phyloP scores from a whole-genome alignment of 1,140 invertebrate genomes.

The Tetraneura akinire region DNA sequence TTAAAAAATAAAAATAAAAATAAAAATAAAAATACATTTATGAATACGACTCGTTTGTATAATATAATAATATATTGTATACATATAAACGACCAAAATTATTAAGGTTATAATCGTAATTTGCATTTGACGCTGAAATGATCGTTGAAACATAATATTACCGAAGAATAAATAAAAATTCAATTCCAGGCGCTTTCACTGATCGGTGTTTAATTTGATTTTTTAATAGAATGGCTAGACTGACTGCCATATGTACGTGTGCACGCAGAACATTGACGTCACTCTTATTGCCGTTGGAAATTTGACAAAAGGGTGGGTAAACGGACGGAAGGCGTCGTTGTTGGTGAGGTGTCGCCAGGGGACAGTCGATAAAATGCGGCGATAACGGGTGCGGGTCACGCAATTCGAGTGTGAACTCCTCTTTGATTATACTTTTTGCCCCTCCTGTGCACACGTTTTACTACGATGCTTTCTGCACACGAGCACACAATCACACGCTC shows the following conservation, averaged over 20 bases:
- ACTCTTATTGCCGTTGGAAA: constrained; percentile 27
- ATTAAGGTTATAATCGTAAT: no score
- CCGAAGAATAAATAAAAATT: constrained; percentile 13
- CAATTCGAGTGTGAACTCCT: constrained; percentile 48
- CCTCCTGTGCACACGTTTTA: constrained; percentile 9
- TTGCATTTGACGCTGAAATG: neutral
- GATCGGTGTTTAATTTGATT: constrained; percentile 30
- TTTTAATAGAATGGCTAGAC: constrained; percentile 37
- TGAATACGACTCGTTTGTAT: no score
- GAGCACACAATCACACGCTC: neutral
- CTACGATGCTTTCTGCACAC: neutral
- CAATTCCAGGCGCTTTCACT: constrained; percentile 16
- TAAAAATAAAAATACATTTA: no score
- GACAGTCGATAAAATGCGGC: constrained; percentile 49
- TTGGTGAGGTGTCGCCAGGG: constrained; percentile 40
- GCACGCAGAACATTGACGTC: constrained; percentile 38
- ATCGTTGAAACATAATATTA: neutral
- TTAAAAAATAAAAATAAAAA: no score
- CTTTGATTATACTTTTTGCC: constrained; percentile 47
- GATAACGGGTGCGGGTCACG: constrained; percentile 46
- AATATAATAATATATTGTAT: no score
- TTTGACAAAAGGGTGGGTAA: neutral
- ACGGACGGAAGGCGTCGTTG: no score
- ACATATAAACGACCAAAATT: no score
- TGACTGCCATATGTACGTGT: neutral